These are phyloP conservation scores for Pterophyllum scalare DNA, from an alignment of 2,113 vertebrate genomes.

Conservation along the genomic window DNA sequence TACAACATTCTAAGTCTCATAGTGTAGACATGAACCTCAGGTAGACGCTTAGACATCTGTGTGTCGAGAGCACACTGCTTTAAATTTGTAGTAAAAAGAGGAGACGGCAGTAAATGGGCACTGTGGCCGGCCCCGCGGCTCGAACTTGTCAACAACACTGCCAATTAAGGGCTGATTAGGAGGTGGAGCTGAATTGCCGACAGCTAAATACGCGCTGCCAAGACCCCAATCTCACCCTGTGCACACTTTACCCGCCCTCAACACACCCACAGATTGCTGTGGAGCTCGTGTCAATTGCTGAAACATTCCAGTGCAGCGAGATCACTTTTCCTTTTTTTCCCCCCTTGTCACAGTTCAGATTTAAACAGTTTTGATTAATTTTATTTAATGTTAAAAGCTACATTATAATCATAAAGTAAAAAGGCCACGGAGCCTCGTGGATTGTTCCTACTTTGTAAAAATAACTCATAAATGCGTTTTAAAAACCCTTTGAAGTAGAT, in stretches of 20 bases:
- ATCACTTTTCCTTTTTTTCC: not conserved
- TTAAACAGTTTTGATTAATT: not conserved
- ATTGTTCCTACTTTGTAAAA: not conserved
- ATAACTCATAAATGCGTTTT: fast-evolving
- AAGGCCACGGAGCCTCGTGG: not conserved
- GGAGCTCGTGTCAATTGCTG: not conserved
- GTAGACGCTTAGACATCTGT: not conserved
- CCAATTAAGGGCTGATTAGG: slow-evolving; percentile 77
- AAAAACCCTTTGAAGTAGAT: not conserved
- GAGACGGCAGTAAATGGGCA: slow-evolving; percentile 37
- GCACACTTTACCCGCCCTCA: not conserved
- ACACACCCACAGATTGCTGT: not conserved
- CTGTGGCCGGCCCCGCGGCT: slow-evolving; percentile 44
- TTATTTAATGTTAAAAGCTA: not conserved
- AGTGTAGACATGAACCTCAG: not conserved
- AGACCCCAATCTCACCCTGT: slow-evolving; percentile 8
- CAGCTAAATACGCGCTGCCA: slow-evolving; percentile 61
- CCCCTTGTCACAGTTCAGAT: too few relatives aligned
- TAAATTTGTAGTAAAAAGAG: slow-evolving; percentile 1
- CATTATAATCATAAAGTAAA: not conserved
- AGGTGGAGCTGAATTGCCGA: slow-evolving; percentile 44
- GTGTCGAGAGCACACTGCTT: not conserved
- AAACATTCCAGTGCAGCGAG: not conserved
- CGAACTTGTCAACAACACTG: slow-evolving; percentile 63
- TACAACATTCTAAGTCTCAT: not conserved